Conservation (phyloP, 2,888 invertebrate species). For the Dynastes hyllus region DNA sequence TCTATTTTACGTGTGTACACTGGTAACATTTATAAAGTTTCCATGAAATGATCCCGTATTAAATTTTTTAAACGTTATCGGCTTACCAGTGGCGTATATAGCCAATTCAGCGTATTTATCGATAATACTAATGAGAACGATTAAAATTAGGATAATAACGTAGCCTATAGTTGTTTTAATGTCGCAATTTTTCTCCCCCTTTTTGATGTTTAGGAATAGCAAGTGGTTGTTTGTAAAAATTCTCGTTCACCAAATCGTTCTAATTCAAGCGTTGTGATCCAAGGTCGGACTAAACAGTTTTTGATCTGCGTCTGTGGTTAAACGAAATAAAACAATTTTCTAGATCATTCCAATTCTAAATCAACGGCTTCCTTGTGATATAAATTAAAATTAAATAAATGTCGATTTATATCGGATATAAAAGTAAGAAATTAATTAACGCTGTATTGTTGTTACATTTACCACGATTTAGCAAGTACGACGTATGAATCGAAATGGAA, state of each 20-base stretch:
- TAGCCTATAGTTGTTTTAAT: neutral
- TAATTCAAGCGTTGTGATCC: no score
- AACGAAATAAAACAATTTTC: neutral
- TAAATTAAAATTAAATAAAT: no score
- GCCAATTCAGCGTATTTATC: conserved; percentile 12
- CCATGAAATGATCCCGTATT: no score
- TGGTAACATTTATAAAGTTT: no score
- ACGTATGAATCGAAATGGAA: neutral
- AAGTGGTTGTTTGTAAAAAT: no score
- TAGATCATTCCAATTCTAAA: neutral
- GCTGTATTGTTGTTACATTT: neutral
- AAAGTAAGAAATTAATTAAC: neutral
- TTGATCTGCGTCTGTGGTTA: neutral
- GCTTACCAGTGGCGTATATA: neutral
- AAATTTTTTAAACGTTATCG: neutral
- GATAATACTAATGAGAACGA: conserved; percentile 29
- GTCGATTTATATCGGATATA: neutral
- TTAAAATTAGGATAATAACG: no score
- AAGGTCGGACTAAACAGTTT: no score
- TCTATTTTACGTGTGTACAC: neutral
- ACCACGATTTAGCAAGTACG: neutral
- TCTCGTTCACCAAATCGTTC: no score
- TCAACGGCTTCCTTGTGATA: no score
- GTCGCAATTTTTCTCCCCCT: no score
- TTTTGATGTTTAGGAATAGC: no score